Base-by-base conservation (phyloP, 2,797 vertebrate species). In the Tiaroga cobitis region DNA sequence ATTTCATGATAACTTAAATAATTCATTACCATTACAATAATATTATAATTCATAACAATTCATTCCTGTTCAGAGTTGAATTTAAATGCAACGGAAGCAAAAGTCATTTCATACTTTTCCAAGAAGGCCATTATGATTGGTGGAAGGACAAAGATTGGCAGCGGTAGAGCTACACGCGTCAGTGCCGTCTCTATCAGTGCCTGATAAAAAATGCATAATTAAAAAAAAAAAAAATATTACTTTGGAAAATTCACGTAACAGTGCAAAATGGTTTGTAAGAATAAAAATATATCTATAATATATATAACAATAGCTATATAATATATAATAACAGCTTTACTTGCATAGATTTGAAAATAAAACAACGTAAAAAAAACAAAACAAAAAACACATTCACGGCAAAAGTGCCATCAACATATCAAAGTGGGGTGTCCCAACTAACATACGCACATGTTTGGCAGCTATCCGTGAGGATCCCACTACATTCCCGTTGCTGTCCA, bases 61-160 rank as follows among this genome's bases (percentile, higher is more conserved):
- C 65, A 68, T 74, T 39, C 82, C 18, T 81, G 9, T 37, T 68
- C 18, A 68, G 32, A 37, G 19, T 19, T 34, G 0, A 39, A 82
- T 56, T 67, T 29, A 86, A 68, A 63, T 29, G 8, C 15, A 68
- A 78, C 6, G 63, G n/a, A 41, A 16, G 37, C 21, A 84, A 34
- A 81, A 68, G 72, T 61, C n/a, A 63, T 5, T 68, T 86, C 91
- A 18, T 86, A 96, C 95, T 94, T 95, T 89, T 96, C 94, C 8
- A 96, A 89, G 92, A 95, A 95, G 87, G 95, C 93, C 94, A 96
- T 96, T 85, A 95, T 93, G 88, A 99, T 95, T 37, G 98, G 97
- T 89, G 98, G 98, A 88, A 99, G 96, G 90, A 99, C 97, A 91
- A 99, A 97, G 91, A 99, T 98, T 15, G 98, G 98, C 97, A 99